These are phyloP conservation scores for Brachyhypopomus occidentalis DNA, from an alignment of 2,113 vertebrate species.

Conservation along the genomic window DNA sequence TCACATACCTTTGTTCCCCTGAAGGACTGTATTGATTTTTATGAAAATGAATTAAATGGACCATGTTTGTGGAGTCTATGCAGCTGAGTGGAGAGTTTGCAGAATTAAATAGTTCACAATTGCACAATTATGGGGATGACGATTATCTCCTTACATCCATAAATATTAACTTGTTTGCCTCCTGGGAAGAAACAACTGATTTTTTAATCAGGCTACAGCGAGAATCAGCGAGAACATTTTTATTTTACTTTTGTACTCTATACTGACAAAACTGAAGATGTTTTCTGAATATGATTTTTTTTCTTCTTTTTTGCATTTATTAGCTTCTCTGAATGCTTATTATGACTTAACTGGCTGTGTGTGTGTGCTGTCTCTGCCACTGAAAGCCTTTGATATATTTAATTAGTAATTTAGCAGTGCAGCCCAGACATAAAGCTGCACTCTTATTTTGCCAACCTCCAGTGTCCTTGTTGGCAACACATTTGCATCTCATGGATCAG, in stretches of 20 bases:
- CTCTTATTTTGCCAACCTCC: constrained; percentile 36
- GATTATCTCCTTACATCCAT: constrained; percentile 52
- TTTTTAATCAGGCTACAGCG: constrained; percentile 36
- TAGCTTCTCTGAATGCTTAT: not conserved
- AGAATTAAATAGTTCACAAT: constrained; percentile 59
- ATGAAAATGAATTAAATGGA: constrained; percentile 62
- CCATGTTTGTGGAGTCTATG: constrained; percentile 42
- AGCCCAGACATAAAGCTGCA: not conserved
- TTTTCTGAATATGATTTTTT: not conserved
- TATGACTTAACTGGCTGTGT: constrained; percentile 10
- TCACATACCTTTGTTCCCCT: constrained; percentile 61
- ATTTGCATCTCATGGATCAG: constrained; percentile 24
- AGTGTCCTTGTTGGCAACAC: constrained; percentile 23
- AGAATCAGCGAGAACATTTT: constrained; percentile 6
- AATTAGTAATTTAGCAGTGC: constrained; percentile 38
- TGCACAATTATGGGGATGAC: constrained; percentile 61
- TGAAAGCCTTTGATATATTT: constrained; percentile 40
- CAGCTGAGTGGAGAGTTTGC: constrained; percentile 54
- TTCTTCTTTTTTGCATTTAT: constrained; percentile 10
- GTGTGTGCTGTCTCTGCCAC: not conserved
- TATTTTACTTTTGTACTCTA: not conserved
- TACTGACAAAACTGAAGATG: not conserved
- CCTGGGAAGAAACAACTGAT: constrained; percentile 40
- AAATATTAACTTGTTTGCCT: constrained; percentile 53
- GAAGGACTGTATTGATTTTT: constrained; percentile 66